A percentile compares a stretch with the other conserved stretches of the same genome.
Evolutionary conservation across 2,113 vertebrate genomes (phyloP).

Genomic region (Oxygymnocypris stewartii): DNA sequence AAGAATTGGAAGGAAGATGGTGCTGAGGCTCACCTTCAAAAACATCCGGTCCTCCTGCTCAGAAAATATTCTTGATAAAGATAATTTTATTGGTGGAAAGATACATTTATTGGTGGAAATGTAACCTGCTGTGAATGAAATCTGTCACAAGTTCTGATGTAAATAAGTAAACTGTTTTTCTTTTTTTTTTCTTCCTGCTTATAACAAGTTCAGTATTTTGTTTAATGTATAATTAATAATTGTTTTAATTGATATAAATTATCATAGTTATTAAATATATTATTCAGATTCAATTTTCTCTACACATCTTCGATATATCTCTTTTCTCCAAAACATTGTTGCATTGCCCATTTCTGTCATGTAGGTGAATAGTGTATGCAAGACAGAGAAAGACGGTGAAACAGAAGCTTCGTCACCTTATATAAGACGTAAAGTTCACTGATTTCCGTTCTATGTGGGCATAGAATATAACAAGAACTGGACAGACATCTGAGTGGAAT

Average conservation of each 20-base stretch:
- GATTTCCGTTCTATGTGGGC: slow-evolving; percentile 25
- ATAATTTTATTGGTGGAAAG: no score
- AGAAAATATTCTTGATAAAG: not conserved
- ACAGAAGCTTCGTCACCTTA: not conserved
- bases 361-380: not conserved
- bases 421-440: slow-evolving; percentile 1
- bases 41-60: not conserved
- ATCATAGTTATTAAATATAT: not conserved
- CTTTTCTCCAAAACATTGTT: not conserved
- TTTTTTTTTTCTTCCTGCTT: not conserved
- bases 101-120: no score
- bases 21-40: not conserved
- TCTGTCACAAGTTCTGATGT: no score
- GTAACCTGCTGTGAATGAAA: no score
- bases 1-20: not conserved
- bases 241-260: not conserved
- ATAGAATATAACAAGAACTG: not conserved
- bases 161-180: no score
- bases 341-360: not conserved
- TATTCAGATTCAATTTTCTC: not conserved
- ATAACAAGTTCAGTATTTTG: not conserved
- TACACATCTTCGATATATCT: not conserved
- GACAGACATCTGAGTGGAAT: not conserved
- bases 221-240: not conserved
- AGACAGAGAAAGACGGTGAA: not conserved